phyloP scores from a whole-genome alignment of 2,888 invertebrate species.

The Oligia fasciuncula region DNA sequence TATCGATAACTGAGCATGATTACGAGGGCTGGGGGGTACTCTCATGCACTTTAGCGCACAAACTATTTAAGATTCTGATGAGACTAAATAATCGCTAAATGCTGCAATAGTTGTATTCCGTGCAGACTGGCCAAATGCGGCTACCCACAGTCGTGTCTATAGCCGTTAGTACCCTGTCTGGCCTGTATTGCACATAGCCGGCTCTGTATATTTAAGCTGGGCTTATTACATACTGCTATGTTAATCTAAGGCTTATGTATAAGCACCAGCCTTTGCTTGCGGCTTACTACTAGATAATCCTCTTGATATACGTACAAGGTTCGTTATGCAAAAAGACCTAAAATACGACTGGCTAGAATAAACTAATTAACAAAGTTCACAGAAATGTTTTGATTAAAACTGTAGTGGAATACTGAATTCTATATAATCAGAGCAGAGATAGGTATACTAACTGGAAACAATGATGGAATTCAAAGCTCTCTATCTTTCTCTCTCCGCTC shows the following conservation, averaged over 20 bases:
- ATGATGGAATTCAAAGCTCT: neutral
- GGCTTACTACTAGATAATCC: conserved; percentile 41
- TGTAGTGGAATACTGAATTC: conserved; percentile 11
- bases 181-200: conserved; percentile 3
- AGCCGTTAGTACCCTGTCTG: conserved; percentile 5
- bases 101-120: neutral
- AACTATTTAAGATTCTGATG: too few relatives aligned
- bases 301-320: conserved; percentile 10
- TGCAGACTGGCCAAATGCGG: conserved; percentile 3
- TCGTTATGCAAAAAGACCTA: conserved; percentile 13
- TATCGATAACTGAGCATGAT: neutral
- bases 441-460: neutral
- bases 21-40: neutral
- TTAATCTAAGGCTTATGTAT: conserved; percentile 28
- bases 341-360: conserved; percentile 15
- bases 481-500: neutral
- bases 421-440: neutral
- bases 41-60: neutral
- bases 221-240: conserved; percentile 43
- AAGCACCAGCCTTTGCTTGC: conserved; percentile 30
- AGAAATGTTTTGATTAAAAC: conserved; percentile 11
- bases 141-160: neutral
- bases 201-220: conserved; percentile 30
- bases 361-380: conserved; percentile 23
- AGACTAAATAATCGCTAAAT: neutral